These are phyloP conservation scores for Peromyscus eremicus DNA, from an alignment of 2,797 vertebrate genomes.

Conservation along the genomic window DNA sequence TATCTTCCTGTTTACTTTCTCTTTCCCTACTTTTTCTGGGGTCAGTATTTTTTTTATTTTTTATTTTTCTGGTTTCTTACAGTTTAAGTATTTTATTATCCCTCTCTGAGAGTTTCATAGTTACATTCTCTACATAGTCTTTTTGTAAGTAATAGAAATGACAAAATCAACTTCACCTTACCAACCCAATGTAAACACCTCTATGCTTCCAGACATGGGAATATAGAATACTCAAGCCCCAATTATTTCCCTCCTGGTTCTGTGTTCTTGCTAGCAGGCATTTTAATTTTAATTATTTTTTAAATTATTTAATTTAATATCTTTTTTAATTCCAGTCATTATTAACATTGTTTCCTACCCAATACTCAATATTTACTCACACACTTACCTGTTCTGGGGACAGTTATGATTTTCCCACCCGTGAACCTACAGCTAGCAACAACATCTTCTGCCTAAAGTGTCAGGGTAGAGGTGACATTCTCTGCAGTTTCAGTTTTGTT, in stretches of 20 bases:
- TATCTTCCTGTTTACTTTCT: background rate
- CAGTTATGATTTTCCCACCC: background rate
- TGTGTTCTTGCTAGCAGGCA: background rate
- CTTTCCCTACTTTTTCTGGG: background rate
- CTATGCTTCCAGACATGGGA: background rate
- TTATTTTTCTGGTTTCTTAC: conserved; percentile 11
- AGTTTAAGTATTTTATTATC: conserved; percentile 35
- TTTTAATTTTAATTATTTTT: conserved; percentile 51
- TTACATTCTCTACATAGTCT: background rate
- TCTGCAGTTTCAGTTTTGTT: conserved; percentile 4
- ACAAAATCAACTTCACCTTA: background rate
- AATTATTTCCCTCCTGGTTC: background rate
- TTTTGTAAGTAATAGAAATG: conserved; percentile 41
- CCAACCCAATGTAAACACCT: background rate
- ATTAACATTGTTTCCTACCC: background rate
- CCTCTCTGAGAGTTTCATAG: background rate
- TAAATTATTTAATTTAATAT: background rate
- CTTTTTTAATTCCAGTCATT: background rate
- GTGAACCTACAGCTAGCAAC: background rate
- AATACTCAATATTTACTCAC: background rate
- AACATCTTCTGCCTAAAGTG: background rate
- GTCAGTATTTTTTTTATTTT: background rate
- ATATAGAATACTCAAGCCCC: background rate
- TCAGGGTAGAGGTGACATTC: background rate
- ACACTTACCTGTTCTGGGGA: background rate